These are phyloP conservation scores for Dolichallabes microphthalmus DNA, from an alignment of 2,113 vertebrate genomes.

Conservation along the genomic window DNA sequence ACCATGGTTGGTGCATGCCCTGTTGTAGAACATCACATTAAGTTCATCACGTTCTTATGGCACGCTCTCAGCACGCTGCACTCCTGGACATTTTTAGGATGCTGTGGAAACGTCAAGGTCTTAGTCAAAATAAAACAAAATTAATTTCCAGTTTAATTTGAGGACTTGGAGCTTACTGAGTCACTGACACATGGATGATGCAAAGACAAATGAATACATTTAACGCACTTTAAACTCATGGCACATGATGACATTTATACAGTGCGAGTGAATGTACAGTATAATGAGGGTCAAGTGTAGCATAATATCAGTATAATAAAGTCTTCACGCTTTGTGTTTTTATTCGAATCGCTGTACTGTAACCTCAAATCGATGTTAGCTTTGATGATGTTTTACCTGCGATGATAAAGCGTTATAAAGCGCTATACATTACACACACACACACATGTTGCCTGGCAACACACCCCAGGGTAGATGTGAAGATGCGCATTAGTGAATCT, in stretches of 20 bases:
- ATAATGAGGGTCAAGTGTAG: not conserved
- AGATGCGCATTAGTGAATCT: slow-evolving; percentile 47
- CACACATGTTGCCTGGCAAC: slow-evolving; percentile 74
- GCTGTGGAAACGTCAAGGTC: too few relatives aligned
- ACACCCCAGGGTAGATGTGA: slow-evolving; percentile 60
- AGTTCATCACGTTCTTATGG: too few relatives aligned
- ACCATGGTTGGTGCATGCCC: too few relatives aligned
- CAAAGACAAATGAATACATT: not conserved
- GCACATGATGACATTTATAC: not conserved
- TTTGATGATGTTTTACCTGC: slow-evolving; percentile 21
- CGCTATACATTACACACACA: slow-evolving; percentile 51
- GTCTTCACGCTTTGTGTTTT: not conserved
- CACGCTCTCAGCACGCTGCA: too few relatives aligned
- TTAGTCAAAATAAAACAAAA: not conserved
- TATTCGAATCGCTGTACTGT: not conserved
- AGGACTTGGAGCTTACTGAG: not conserved
- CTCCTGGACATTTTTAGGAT: too few relatives aligned
- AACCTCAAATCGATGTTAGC: not conserved
- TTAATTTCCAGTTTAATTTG: not conserved
- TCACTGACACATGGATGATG: not conserved
- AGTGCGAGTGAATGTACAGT: not conserved
- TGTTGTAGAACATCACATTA: too few relatives aligned
- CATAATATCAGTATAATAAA: too few relatives aligned
- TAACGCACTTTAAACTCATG: not conserved
- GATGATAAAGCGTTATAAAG: not conserved